Percentiles rank a stretch among this genome's conserved stretches.
Conservation (phyloP, 1,140 invertebrate species). For the Phthorimaea operculella region DNA sequence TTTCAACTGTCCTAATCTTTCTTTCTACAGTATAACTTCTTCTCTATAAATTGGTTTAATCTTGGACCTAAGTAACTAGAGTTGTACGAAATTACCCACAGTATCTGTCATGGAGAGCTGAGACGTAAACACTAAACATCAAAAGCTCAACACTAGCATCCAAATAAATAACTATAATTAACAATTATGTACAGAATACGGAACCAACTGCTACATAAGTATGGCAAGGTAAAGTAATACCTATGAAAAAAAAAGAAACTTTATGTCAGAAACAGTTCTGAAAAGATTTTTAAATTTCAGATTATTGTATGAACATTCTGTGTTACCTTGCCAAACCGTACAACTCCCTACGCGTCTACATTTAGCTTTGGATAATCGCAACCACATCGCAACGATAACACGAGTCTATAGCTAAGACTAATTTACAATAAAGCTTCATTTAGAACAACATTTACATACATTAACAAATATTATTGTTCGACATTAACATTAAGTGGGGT, state of each 20-base stretch:
- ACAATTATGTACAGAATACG: conserved; percentile 40
- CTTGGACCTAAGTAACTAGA: no score
- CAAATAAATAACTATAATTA: conserved; percentile 61
- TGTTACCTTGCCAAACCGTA: neutral
- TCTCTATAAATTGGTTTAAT: no score
- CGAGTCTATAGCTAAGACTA: conserved; percentile 46
- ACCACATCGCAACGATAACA: conserved; percentile 33
- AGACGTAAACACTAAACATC: conserved; percentile 28
- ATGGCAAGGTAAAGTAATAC: neutral
- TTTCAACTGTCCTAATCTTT: no score
- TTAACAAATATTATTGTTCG: conserved; percentile 46
- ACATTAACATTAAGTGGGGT: conserved; percentile 27
- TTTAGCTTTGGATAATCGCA: conserved; percentile 56
- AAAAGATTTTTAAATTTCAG: no score
- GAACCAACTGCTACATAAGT: conserved; percentile 31
- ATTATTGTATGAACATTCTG: neutral
- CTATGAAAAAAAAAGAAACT: neutral
- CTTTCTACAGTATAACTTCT: no score
- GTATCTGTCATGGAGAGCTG: conserved; percentile 48
- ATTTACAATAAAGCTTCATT: conserved; percentile 62
- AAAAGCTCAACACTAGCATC: conserved; percentile 43
- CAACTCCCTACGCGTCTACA: conserved; percentile 50
- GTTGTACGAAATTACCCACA: conserved; percentile 16
- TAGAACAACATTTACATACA: conserved; percentile 58
- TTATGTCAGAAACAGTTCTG: no score